phyloP scores from a whole-genome alignment of 2,797 vertebrate species.

The Pangasius djambal region DNA sequence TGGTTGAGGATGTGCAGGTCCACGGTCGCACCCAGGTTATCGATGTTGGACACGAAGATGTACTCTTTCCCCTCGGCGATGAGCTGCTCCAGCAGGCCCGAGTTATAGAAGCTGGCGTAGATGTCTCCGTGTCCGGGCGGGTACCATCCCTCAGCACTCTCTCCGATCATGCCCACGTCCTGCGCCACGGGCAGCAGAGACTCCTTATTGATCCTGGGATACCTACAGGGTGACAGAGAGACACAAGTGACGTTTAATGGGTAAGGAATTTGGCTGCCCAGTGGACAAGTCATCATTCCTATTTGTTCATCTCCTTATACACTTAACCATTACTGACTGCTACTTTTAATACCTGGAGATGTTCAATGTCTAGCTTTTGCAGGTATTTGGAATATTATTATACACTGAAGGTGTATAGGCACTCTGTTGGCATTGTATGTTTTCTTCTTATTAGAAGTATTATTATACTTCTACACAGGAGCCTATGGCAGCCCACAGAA shows the following conservation, averaged over 20 bases:
- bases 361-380: not conserved
- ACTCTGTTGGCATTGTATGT: not conserved
- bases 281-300: not conserved
- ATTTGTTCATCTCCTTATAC: not conserved
- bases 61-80: constrained; percentile 91
- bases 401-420: not conserved
- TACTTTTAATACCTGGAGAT: not conserved
- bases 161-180: constrained; percentile 81
- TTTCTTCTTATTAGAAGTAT: not conserved
- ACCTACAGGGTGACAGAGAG: constrained; percentile 73
- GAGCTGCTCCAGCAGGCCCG: constrained; percentile 88
- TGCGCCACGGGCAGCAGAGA: constrained; percentile 90
- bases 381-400: not conserved
- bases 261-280: not conserved
- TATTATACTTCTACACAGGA: not conserved
- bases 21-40: constrained; percentile 96
- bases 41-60: constrained; percentile 98
- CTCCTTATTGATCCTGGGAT: constrained; percentile 94
- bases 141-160: constrained; percentile 91
- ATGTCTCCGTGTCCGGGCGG: constrained; percentile 95
- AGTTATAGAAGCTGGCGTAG: constrained; percentile 92
- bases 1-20: constrained; percentile 95
- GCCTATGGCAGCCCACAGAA: no score
- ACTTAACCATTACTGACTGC: not conserved
- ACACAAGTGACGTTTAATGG: not conserved